phyloP scores from a whole-genome alignment of 2,888 invertebrate genomes.

The Lasiommata megera region DNA sequence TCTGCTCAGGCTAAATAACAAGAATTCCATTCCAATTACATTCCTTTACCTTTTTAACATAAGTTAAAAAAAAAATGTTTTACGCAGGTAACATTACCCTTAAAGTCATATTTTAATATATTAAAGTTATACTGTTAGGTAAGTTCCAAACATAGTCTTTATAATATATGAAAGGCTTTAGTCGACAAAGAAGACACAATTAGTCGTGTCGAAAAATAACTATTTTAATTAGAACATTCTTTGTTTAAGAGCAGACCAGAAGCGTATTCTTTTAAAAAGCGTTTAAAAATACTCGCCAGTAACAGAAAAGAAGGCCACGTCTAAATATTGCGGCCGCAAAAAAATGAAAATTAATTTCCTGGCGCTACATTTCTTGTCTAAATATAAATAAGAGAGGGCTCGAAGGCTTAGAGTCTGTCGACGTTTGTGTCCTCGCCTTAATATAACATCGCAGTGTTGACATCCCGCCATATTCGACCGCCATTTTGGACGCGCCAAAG shows the following conservation, averaged over 20 bases:
- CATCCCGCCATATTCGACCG: constrained; percentile 45
- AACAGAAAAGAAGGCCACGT: constrained; percentile 22
- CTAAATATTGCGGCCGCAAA: constrained; percentile 31
- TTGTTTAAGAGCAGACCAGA: background rate
- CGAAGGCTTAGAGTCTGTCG: constrained; percentile 70
- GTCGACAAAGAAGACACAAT: too few species aligned
- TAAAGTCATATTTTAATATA: too few species aligned
- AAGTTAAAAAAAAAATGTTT: too few species aligned
- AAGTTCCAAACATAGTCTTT: too few species aligned
- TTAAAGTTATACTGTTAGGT: too few species aligned
- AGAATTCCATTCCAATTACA: too few species aligned
- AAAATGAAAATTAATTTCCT: constrained; percentile 49
- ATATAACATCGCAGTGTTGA: constrained; percentile 68
- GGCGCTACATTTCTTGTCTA: constrained; percentile 56
- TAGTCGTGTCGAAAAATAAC: background rate
- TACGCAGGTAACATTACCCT: too few species aligned
- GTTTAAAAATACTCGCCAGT: constrained; percentile 21
- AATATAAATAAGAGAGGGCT: constrained; percentile 52
- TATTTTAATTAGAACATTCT: background rate
- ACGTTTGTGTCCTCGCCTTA: constrained; percentile 62
- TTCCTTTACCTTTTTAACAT: too few species aligned
- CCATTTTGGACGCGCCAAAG: constrained; percentile 63
- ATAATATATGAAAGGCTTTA: too few species aligned
- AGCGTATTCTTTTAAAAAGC: constrained; percentile 11
- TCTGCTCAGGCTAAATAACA: too few species aligned